A percentile compares a stretch with the other conserved stretches of the same genome.
These are phyloP conservation scores for Andricus curvator DNA, from an alignment of 2,888 invertebrate species.

Conservation along the genomic window DNA sequence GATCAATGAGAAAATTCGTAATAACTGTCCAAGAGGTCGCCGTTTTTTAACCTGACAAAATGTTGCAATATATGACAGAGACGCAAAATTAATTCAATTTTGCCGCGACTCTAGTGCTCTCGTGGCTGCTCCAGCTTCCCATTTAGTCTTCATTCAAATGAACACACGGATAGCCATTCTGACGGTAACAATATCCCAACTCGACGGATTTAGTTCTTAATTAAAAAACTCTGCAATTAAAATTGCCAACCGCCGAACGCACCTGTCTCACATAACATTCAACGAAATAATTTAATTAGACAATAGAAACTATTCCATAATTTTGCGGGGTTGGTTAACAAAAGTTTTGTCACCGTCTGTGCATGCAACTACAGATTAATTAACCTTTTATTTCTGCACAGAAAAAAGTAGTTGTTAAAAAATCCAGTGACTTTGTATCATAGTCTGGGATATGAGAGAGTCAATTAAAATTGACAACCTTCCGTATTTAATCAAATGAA, in stretches of 20 bases:
- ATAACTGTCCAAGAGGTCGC: slow-evolving; percentile 1
- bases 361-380: not conserved
- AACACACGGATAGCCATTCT: slow-evolving; percentile 37
- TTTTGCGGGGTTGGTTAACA: not conserved
- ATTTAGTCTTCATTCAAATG: slow-evolving; percentile 43
- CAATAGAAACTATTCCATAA: not conserved
- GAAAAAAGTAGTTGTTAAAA: too few relatives aligned
- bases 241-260: slow-evolving; percentile 17
- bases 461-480: too few relatives aligned
- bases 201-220: slow-evolving; percentile 41
- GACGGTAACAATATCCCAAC: slow-evolving; percentile 16
- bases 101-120: slow-evolving; percentile 16
- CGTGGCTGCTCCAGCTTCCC: not conserved
- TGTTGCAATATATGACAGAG: not conserved
- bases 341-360: not conserved
- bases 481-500: too few relatives aligned
- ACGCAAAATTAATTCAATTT: slow-evolving; percentile 30
- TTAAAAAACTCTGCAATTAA: slow-evolving; percentile 43
- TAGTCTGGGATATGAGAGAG: too few relatives aligned
- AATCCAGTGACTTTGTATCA: too few relatives aligned
- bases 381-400: too few relatives aligned
- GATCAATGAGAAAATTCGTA: not conserved
- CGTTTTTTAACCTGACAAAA: slow-evolving; percentile 10
- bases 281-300: not conserved
- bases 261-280: not conserved